phyloP scores from a whole-genome alignment of 2,888 invertebrate species.

The Lochmaea capreae region DNA sequence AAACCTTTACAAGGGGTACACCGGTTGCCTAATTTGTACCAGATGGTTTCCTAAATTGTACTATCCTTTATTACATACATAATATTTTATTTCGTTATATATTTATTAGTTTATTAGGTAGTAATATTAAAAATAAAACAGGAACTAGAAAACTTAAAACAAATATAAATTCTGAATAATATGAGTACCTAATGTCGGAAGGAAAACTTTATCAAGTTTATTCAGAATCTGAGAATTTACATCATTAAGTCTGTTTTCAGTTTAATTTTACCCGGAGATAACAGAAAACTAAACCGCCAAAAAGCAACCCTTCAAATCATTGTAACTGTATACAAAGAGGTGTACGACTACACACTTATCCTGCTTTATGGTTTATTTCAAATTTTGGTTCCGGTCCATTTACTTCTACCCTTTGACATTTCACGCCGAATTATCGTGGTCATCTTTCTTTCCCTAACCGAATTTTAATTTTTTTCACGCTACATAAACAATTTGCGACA shows the following conservation, averaged over 20 bases:
- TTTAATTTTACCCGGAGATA: background rate
- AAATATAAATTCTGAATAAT: too few species aligned
- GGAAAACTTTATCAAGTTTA: too few species aligned
- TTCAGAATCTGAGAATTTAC: background rate
- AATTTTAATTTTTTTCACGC: slow-evolving; percentile 27
- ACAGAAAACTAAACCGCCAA: background rate
- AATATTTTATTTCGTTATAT: too few species aligned
- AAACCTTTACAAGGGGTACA: too few species aligned
- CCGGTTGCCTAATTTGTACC: too few species aligned
- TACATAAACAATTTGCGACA: slow-evolving; percentile 22
- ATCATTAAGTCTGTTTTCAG: background rate
- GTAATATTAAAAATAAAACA: too few species aligned
- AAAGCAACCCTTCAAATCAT: background rate
- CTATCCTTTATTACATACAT: too few species aligned
- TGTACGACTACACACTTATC: background rate
- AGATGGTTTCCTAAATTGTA: too few species aligned
- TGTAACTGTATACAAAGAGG: background rate
- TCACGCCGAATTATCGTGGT: slow-evolving; percentile 12
- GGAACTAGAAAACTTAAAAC: too few species aligned
- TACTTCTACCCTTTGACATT: background rate
- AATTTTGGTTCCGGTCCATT: background rate
- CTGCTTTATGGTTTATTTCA: slow-evolving; percentile 2
- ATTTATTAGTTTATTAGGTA: too few species aligned
- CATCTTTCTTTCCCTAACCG: slow-evolving; percentile 19
- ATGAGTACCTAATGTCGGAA: too few species aligned